Base-by-base conservation (phyloP, 2,888 invertebrate species). In the Metallyticus violacea region DNA sequence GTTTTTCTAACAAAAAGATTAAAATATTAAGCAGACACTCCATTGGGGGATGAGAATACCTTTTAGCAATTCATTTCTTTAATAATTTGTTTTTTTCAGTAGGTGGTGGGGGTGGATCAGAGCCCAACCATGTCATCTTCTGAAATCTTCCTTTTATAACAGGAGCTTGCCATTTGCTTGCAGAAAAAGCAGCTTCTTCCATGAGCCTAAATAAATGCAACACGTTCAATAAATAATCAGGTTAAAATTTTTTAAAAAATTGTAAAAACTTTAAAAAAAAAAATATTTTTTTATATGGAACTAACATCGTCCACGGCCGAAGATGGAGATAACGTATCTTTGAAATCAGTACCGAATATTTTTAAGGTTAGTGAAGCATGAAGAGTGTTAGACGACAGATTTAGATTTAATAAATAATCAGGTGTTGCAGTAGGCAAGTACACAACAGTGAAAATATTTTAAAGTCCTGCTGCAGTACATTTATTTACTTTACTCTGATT, bases 121-220 rank as follows among this genome's bases (percentile, higher is more conserved):
- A 85, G 7, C 88, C 88, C 78, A 88, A 83, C 88, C 88, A 88
- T 15, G 88, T 88, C 87, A 88, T 88, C 88, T 88, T 88, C 85
- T 88, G 88, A 89, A 91, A 91, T 79, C 91, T 90, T 86, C 91
- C 91, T 88, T 91, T 91, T 86, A 91, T 90, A 87, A 91, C 91
- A 76, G 91, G 91, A 81, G 91, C 89, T 88, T 91, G 91, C 91
- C 91, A 91, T 89, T 91, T 91, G 89, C 90, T 91, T 79, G 89
- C 89, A 85, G 89, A 87, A 85, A 89, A 89, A 30, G 79, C 79
- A 25, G 85, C 40, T 78, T 86, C 86, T 77, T 86, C 86, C 15
- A 62, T 30, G 5, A 40, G 77, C 86, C 86, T 86, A 78, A 30
- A 82, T 82, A 77, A 82, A 86, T 62, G 30, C 81, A 86, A 83